Evolutionary conservation across 2,113 vertebrate genomes (phyloP).

Genomic region (Sprattus sprattus): DNA sequence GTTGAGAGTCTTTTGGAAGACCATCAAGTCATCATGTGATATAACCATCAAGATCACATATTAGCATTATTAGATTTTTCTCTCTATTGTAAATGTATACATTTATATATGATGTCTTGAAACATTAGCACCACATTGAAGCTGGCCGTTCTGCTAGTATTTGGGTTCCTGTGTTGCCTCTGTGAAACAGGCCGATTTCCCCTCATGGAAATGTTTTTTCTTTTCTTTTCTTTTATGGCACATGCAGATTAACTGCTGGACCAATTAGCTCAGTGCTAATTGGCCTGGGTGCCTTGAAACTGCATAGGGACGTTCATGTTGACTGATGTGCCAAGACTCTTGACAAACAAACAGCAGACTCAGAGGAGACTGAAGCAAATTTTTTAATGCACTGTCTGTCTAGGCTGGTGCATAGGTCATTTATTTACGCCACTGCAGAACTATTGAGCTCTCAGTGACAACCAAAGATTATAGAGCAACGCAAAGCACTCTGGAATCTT

Average conservation of each 20-base stretch:
- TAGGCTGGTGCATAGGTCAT: neutral
- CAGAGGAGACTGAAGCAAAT: neutral
- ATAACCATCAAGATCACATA: neutral
- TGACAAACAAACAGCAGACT: slow-evolving; percentile 8
- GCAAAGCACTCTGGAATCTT: too few relatives aligned
- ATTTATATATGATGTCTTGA: neutral
- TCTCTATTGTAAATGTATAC: neutral
- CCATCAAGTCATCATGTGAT: neutral
- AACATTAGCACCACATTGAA: neutral
- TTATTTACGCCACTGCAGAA: neutral
- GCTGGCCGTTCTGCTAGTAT: neutral
- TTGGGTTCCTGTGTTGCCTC: neutral
- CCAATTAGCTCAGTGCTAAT: neutral
- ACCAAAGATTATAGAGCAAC: too few relatives aligned
- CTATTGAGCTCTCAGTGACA: neutral
- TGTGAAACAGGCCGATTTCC: neutral
- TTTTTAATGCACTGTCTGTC: neutral
- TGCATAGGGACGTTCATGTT: neutral
- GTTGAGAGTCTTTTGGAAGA: neutral
- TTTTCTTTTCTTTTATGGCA: neutral
- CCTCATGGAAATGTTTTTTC: neutral
- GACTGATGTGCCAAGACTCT: neutral
- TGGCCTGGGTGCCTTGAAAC: slow-evolving; percentile 41
- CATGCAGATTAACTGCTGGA: slow-evolving; percentile 3
- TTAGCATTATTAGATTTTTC: neutral